Evolutionary conservation across 2,888 invertebrate genomes (phyloP), one percentile per base, ranked within the genome.

Genomic region (Drosophila neutralis): DNA sequence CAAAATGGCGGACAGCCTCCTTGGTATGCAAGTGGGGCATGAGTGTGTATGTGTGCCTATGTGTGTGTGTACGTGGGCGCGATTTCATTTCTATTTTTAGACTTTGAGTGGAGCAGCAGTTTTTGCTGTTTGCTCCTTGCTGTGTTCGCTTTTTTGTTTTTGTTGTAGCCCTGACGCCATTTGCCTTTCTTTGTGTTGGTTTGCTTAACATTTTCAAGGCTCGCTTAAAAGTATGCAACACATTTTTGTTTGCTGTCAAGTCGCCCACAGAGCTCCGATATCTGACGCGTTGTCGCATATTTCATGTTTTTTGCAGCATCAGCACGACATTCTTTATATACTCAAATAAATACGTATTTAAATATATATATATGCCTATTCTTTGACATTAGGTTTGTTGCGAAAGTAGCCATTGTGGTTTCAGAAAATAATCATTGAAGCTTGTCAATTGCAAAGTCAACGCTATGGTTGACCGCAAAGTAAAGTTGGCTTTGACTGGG

Each of bases 71-170:
- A 68, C 62, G 68, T 73, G 73, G 63, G 85, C 90, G 88, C 90
- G 80, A 88, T 85, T 85, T 89, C 90, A 85, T 87, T 82, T 89
- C 88, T 85, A 85, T 85, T 85, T 85, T 90, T 85, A 85, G 85
- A 85, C 67, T 64, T 64, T 51, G 69, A 63, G 62, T 54, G 42
- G 40, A 60, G 64, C 52, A 52, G 70, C 61, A 57, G 74, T 58
- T 62, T 58, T 38, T 66, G 76, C 65, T 57, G 38, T 75, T 64
- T 64, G 61, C 64, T 69, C 31, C 64, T 73, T 51, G 66, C 64
- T 69, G 49, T 64, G 38, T 53, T 52, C 13, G n/a, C 13, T 35
- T 27, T 35, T 36, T 18, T n/a, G 33, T 31, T 59, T 18, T 8
- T 27, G 24, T 35, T 49, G 56, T 51, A 27, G 45, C 52, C 52